Conservation (phyloP, 2,113 vertebrate species). For the Edolisoma coerulescens region DNA sequence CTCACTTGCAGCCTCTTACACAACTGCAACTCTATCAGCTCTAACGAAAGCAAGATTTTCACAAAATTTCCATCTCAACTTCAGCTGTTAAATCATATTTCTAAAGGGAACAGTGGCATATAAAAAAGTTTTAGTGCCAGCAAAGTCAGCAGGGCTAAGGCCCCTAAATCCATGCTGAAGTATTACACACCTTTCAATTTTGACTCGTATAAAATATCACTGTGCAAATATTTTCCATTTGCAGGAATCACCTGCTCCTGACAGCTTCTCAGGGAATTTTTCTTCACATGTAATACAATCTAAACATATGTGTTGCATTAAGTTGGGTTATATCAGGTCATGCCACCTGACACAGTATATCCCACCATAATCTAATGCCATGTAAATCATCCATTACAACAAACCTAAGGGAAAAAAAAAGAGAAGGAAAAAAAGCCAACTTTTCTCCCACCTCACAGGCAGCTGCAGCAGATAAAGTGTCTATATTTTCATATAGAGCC, state of each 20-base stretch:
- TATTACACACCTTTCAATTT: slow-evolving; percentile 50
- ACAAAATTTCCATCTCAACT: neutral
- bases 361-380: slow-evolving; percentile 67
- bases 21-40: neutral
- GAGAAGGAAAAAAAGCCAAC: neutral
- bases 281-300: slow-evolving; percentile 66
- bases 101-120: neutral
- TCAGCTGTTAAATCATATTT: neutral
- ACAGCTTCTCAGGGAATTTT: slow-evolving; percentile 71
- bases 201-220: slow-evolving; percentile 64
- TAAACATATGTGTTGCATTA: slow-evolving; percentile 80
- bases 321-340: slow-evolving; percentile 79
- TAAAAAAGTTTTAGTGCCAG: neutral
- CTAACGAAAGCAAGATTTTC: neutral
- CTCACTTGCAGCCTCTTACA: neutral
- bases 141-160: neutral
- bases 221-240: slow-evolving; percentile 73
- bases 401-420: slow-evolving; percentile 60
- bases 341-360: slow-evolving; percentile 75
- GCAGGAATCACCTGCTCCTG: slow-evolving; percentile 77
- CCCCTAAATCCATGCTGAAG: neutral
- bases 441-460: slow-evolving; percentile 54
- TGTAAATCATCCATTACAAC: slow-evolving; percentile 68
- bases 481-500: slow-evolving; percentile 40
- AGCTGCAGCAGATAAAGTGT: slow-evolving; percentile 72